These are phyloP conservation scores for Cinclus cinclus DNA, from an alignment of 2,113 vertebrate genomes.

Conservation along the genomic window DNA sequence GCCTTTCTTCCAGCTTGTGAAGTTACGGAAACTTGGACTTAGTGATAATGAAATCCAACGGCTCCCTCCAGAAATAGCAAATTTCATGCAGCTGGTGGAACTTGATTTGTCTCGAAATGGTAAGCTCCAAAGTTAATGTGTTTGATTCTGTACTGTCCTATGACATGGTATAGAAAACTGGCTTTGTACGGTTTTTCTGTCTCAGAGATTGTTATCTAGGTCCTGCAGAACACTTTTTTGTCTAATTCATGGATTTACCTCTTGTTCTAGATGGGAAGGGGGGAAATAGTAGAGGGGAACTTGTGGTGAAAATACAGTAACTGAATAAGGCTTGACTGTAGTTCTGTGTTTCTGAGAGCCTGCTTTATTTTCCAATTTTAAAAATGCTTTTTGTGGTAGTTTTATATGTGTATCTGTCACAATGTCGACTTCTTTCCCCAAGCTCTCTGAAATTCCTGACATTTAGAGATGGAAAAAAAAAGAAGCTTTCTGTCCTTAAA, in stretches of 20 bases:
- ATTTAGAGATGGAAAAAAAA: background rate
- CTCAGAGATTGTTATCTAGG: background rate
- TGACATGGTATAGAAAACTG: background rate
- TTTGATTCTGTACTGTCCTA: background rate
- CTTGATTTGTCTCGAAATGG: constrained; percentile 96
- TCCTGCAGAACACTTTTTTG: background rate
- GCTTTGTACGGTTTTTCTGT: background rate
- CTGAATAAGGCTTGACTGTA: background rate
- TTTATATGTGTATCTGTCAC: background rate
- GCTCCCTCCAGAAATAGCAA: constrained; percentile 93
- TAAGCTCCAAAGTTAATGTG: constrained; percentile 61
- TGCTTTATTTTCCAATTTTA: background rate
- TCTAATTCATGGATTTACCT: background rate
- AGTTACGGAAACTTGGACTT: constrained; percentile 94
- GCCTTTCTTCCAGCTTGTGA: constrained; percentile 95
- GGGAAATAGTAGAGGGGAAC: background rate
- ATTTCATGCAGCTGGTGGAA: constrained; percentile 97
- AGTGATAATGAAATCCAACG: constrained; percentile 98
- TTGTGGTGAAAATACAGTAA: background rate
- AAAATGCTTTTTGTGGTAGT: background rate
- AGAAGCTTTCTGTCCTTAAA: background rate
- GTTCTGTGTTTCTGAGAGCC: background rate
- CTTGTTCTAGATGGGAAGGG: background rate
- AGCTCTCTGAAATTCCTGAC: background rate
- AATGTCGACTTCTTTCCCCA: background rate